These are phyloP conservation scores for Idaea aversata DNA, from an alignment of 2,888 invertebrate species.

Conservation along the genomic window DNA sequence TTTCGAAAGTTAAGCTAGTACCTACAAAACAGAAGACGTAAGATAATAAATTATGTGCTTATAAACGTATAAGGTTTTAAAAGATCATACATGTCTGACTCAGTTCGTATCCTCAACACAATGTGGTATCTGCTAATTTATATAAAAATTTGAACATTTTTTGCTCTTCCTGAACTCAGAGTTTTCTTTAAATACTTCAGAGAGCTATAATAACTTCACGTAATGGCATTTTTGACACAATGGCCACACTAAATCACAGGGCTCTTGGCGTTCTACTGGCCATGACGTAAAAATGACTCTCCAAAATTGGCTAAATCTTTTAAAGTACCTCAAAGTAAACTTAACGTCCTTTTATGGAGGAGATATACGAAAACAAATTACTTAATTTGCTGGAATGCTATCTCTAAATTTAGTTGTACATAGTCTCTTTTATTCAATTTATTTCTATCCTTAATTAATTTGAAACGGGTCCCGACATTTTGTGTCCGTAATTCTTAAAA, in stretches of 20 bases:
- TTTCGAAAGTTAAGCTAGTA: no score
- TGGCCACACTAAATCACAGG: neutral
- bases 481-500: no score
- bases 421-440: neutral
- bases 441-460: neutral
- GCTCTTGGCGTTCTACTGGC: neutral
- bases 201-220: neutral
- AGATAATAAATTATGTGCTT: neutral
- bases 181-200: conserved; percentile 1
- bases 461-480: no score
- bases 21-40: no score
- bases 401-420: neutral
- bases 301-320: neutral
- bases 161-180: neutral
- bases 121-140: neutral
- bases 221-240: neutral
- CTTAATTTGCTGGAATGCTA: neutral
- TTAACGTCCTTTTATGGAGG: neutral
- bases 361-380: neutral
- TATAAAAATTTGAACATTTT: neutral
- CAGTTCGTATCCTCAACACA: neutral
- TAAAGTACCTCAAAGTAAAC: neutral
- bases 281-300: neutral
- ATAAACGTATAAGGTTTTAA: neutral
- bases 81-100: neutral